A percentile compares a stretch with the other conserved stretches of the same genome.
Evolutionary conservation across 2,888 invertebrate species (phyloP).

Genomic region (Pachymerium ferrugineum): DNA sequence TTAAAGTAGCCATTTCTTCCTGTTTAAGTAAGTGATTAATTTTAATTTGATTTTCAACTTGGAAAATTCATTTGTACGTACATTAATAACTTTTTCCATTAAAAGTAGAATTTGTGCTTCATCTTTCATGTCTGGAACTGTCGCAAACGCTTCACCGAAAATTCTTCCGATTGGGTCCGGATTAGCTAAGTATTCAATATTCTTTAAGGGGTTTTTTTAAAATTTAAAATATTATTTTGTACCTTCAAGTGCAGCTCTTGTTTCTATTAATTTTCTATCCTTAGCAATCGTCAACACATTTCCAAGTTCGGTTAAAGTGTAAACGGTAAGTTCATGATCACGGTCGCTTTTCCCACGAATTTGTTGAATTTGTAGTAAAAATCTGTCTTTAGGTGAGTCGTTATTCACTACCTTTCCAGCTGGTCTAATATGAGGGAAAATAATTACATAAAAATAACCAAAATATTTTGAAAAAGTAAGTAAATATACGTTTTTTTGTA

Average conservation of each 20-base stretch:
- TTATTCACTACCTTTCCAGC: neutral
- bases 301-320: neutral
- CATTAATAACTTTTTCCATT: slow-evolving; percentile 28
- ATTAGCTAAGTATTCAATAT: slow-evolving; percentile 17
- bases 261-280: neutral
- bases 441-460: neutral
- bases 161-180: slow-evolving; percentile 19
- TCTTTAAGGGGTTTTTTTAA: neutral
- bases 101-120: slow-evolving; percentile 22
- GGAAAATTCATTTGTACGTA: no score
- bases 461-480: neutral
- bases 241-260: neutral
- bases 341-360: neutral
- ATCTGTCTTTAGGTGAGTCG: neutral
- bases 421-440: neutral
- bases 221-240: neutral
- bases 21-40: no score
- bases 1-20: neutral
- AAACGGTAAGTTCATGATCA: neutral
- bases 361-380: neutral
- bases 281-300: neutral
- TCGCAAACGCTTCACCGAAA: slow-evolving; percentile 28
- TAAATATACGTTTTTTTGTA: neutral
- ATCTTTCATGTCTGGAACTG: slow-evolving; percentile 25
- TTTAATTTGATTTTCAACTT: no score